phyloP scores from a whole-genome alignment of 2,113 vertebrate genomes.

The Ophthalmolycus amberensis region DNA sequence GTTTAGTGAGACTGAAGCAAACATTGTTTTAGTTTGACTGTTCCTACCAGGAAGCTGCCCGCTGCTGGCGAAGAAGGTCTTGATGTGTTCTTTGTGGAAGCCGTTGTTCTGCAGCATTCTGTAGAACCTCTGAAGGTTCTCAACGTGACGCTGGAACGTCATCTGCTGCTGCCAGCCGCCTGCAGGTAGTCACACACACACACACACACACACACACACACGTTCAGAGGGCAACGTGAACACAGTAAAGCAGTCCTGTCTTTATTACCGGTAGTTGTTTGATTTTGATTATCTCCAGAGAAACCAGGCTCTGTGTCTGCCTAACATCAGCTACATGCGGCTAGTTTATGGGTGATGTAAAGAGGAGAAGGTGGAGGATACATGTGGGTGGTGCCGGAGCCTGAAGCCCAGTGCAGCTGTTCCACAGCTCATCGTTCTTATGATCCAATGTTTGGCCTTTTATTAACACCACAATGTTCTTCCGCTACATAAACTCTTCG shows the following conservation, averaged over 20 bases:
- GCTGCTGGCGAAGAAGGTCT: conserved; percentile 85
- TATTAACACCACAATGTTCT: background rate
- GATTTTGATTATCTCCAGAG: background rate
- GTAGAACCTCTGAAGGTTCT: conserved; percentile 82
- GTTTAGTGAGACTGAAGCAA: background rate
- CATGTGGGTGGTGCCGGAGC: background rate
- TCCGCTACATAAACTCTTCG: background rate
- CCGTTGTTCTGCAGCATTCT: conserved; percentile 84
- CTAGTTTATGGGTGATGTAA: background rate
- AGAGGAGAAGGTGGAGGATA: background rate
- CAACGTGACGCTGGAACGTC: conserved; percentile 81
- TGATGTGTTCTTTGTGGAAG: conserved; percentile 86
- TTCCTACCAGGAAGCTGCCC: conserved; percentile 80
- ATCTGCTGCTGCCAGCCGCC: conserved; percentile 87
- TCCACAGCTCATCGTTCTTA: background rate
- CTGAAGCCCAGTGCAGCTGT: background rate
- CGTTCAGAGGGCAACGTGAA: background rate
- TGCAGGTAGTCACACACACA: conserved; percentile 29
- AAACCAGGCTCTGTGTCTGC: background rate
- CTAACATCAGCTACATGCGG: background rate
- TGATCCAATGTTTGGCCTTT: background rate
- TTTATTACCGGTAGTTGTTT: background rate
- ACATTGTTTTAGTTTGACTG: background rate
- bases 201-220: conserved; percentile 4
- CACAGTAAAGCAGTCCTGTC: background rate